Evolutionary conservation across 2,888 invertebrate genomes (phyloP).

Genomic region (Bombyx huttoni): DNA sequence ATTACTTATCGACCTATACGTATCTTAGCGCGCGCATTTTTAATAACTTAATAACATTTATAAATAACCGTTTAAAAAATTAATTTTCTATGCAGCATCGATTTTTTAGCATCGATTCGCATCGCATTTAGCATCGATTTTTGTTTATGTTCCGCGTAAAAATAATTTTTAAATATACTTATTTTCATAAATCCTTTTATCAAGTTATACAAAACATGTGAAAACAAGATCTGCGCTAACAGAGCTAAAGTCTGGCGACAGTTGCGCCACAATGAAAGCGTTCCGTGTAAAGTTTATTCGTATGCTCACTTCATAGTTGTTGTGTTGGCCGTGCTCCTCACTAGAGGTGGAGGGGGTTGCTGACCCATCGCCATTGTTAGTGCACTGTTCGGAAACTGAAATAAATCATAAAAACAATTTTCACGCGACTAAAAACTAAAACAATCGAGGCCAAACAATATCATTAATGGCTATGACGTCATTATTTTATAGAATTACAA

Average conservation of each 20-base stretch:
- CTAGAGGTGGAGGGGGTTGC: conserved; percentile 71
- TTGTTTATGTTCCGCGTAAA: no score
- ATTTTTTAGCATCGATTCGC: no score
- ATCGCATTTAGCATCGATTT: no score
- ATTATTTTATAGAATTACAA: background rate
- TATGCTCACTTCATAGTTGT: conserved; percentile 65
- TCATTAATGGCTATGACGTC: background rate
- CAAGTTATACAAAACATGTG: no score
- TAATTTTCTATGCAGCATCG: no score
- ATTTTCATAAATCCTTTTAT: no score
- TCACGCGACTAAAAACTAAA: conserved; percentile 9
- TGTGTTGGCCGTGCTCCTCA: conserved; percentile 68
- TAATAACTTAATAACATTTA: no score
- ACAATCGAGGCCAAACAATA: background rate
- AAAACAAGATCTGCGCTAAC: background rate
- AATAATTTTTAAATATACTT: no score
- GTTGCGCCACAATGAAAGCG: background rate
- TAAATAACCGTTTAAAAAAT: no score
- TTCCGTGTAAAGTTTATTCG: background rate
- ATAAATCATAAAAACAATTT: conserved; percentile 46
- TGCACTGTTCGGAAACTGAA: conserved; percentile 68
- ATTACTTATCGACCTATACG: no score
- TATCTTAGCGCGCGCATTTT: no score
- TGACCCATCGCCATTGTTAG: conserved; percentile 68
- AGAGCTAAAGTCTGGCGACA: background rate